Evolutionary conservation across 2,797 vertebrate species (phyloP), one percentile per base, ranked within the genome.

Genomic region (Nannoperca australis): DNA sequence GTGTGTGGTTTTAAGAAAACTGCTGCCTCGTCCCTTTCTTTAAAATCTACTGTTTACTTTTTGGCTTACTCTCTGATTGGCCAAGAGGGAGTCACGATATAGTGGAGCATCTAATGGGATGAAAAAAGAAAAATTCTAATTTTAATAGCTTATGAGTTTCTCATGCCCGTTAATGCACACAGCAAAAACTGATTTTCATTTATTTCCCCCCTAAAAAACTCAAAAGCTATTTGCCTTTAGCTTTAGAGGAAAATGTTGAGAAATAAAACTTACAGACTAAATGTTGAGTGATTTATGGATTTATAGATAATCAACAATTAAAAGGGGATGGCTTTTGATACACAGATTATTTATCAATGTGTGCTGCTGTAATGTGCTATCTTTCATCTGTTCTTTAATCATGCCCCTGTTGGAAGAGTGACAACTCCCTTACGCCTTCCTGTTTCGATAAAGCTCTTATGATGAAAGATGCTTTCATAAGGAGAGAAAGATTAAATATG

Each of bases 381-480:
- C 60, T 24, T 65, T 82, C 59, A 79, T 83, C 62, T 59, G 36
- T 59, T 68, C 66, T 84, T 79, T 73, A 77, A 79, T 86, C 76
- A 74, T 68, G 38, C 11, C 53, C 64, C 68, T 60, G 53, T 66
- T 69, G 49, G 50, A 80, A 80, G 49, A 82, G 50, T 82, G 81
- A 82, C 78, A 71, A 62, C 50, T 75, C 71, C 70, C 65, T 74
- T 75, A 58, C 15, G 18, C 49, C 78, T 47, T 36, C 36, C 38
- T 77, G 76, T 77, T 69, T 73, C 71, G 50, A 30, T 78, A 47
- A 47, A 64, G 45, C 58, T 68, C 61, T 81, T 63, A 27, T 51
- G 27, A 71, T 75, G 74, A 87, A 81, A 78, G 22, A 77, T 54
- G 24, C 32, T 14, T 78, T 79, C 15, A 81, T 73, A n/a, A 79